Conservation (phyloP, 2,113 vertebrate species). For the Takifugu flavidus region DNA sequence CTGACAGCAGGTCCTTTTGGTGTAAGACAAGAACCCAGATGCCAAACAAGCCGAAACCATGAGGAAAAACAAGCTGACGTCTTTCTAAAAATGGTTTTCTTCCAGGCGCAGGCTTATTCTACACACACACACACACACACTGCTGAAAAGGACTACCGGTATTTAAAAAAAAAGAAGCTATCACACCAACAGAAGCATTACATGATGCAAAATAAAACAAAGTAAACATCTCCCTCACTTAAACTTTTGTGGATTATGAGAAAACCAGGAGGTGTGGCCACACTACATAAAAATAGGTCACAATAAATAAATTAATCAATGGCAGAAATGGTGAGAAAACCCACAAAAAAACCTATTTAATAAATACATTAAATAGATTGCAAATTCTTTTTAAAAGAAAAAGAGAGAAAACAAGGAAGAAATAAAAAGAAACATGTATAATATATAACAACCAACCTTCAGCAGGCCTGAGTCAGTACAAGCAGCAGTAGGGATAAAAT, state of each 20-base stretch:
- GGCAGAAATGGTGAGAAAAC: not conserved
- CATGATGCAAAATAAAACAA: not conserved
- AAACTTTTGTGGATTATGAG: not conserved
- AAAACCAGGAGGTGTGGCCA: slow-evolving; percentile 30
- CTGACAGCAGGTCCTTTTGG: slow-evolving; percentile 2
- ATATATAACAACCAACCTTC: slow-evolving; percentile 14
- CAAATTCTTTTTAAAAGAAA: not conserved
- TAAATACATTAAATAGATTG: slow-evolving; percentile 1
- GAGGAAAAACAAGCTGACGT: too few relatives aligned
- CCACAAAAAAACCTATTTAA: not conserved
- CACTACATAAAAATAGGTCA: not conserved
- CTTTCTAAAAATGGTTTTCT: too few relatives aligned
- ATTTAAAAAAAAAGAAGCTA: not conserved
- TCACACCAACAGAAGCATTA: not conserved
- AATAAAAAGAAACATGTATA: not conserved
- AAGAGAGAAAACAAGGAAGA: not conserved
- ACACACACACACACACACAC: slow-evolving; percentile 17
- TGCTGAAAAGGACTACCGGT: not conserved
- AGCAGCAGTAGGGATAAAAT: slow-evolving; percentile 41
- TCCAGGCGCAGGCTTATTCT: too few relatives aligned
- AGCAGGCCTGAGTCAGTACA: slow-evolving; percentile 40
- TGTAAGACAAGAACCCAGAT: not conserved
- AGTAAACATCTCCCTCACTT: not conserved
- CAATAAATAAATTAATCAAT: not conserved
- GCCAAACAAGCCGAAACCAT: not conserved